Conservation (phyloP, 2,113 vertebrate species). For the Baryphthengus martii region DNA sequence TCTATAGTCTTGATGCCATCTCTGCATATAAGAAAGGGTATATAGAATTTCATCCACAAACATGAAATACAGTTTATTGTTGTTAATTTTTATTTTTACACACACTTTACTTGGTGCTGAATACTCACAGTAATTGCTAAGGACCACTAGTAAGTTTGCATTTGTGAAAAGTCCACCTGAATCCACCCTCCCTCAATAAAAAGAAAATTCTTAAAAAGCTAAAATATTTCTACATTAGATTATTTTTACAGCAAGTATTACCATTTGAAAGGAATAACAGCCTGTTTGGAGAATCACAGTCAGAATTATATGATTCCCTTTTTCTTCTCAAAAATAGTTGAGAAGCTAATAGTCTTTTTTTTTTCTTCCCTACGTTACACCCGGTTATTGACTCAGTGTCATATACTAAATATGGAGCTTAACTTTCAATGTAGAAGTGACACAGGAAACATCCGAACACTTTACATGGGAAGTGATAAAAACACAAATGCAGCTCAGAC, state of each 20-base stretch:
- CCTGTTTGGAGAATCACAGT: neutral
- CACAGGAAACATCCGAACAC: neutral
- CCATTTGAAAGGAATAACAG: neutral
- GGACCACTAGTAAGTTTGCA: neutral
- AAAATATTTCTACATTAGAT: neutral
- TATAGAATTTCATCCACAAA: neutral
- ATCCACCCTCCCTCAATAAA: neutral
- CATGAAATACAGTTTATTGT: neutral
- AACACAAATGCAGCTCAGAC: neutral
- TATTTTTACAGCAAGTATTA: neutral
- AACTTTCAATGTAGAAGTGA: neutral
- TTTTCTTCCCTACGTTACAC: neutral
- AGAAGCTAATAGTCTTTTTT: neutral
- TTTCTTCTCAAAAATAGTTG: neutral
- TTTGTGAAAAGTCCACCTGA: neutral
- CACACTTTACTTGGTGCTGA: neutral
- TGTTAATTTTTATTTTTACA: neutral
- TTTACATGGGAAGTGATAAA: neutral
- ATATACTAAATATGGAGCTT: neutral
- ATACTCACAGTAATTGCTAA: neutral
- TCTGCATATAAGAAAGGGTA: constrained; percentile 73
- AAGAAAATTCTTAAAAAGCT: neutral
- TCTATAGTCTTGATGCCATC: constrained; percentile 94
- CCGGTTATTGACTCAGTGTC: neutral
- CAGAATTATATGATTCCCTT: neutral